phyloP scores from a whole-genome alignment of 2,888 invertebrate species.

The Prosapia bicincta region DNA sequence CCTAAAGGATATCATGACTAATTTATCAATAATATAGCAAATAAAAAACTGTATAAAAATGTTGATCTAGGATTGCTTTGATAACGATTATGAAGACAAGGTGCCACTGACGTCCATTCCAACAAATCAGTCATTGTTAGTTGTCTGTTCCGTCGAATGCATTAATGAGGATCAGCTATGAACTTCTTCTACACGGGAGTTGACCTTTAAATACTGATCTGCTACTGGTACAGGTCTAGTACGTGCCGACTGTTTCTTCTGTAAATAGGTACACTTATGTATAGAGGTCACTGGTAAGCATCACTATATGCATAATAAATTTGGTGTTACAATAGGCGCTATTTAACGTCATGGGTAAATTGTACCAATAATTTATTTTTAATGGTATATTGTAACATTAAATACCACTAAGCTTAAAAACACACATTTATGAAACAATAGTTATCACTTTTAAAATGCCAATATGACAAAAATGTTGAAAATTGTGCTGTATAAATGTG shows the following conservation, averaged over 20 bases:
- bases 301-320: too few relatives aligned
- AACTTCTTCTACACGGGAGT: conserved; percentile 22
- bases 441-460: too few relatives aligned
- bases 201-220: conserved; percentile 57
- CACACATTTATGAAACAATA: too few relatives aligned
- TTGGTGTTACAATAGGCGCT: too few relatives aligned
- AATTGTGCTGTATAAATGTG: too few relatives aligned
- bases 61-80: background rate
- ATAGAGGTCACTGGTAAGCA: too few relatives aligned
- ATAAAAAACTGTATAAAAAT: background rate
- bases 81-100: background rate
- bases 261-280: conserved; percentile 48
- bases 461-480: too few relatives aligned
- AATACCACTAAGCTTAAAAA: too few relatives aligned
- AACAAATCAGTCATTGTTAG: background rate
- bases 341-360: too few relatives aligned
- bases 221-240: conserved; percentile 74
- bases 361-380: too few relatives aligned
- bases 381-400: too few relatives aligned
- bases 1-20: background rate
- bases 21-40: background rate
- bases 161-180: conserved; percentile 21
- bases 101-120: background rate
- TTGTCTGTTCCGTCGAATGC: background rate
- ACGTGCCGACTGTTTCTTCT: conserved; percentile 78